Evolutionary conservation across 2,113 vertebrate genomes (phyloP), one percentile per base, ranked within the genome.

Genomic region (Marcusenius ussheri): DNA sequence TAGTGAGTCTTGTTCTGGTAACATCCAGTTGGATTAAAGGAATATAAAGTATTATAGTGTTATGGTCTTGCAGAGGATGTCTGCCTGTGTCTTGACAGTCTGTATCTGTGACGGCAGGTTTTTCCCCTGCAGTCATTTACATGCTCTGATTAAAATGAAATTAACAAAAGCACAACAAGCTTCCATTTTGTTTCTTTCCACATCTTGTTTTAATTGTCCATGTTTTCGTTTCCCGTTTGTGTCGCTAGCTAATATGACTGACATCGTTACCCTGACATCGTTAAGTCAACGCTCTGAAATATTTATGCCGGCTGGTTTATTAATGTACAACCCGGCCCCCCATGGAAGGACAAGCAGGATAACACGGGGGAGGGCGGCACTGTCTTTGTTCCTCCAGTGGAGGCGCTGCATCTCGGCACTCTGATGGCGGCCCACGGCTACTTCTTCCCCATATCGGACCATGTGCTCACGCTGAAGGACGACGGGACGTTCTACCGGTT

Each of bases 401-500:
- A 97, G 92, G 97, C 97, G 0, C 95, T 97, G 42, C 97, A 97
- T 92, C 92, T 97, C 93, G 97, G 97, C 88, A 97, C 97, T 0
- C 88, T 97, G 92, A 97, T 97, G 96, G 96, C 97, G 58, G 97
- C 97, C 45, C 96, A 97, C 17, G 97, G 97, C 24, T 97, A 97
- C 94, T 97, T 97, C 95, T 97, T 97, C 91, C 97, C 97, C 3
- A 97, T 97, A 92, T 97, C 97, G 87, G 97, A 97, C 53, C 97
- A 97, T 7, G 97, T 97, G 91, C 94, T 97, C 91, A 97, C 94
- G 0, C 92, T 97, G 89, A 97, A 97, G 92, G 97, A 97, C 91
- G 97, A 97, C 83, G 96, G 97, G 50, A 97, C 97, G 49, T 97
- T 97, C 93, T 97, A 97, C 93, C 94, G 97, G 77, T 97, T 97